Conservation (phyloP, 2,113 vertebrate genomes). For the Rhinolophus sinicus region DNA sequence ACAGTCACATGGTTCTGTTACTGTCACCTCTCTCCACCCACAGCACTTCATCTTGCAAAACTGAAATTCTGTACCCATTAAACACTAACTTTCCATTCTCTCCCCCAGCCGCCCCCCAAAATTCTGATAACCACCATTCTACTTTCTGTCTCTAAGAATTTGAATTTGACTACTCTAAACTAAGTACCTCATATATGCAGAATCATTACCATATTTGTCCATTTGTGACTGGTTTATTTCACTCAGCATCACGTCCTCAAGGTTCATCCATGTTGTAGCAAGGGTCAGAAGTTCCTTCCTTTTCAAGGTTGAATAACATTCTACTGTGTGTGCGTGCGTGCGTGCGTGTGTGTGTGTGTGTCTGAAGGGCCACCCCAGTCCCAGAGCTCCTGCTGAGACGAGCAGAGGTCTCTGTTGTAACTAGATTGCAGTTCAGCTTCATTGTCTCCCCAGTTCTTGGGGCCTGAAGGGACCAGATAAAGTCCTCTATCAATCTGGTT, state of each 20-base stretch:
- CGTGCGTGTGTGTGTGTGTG: too few relatives aligned
- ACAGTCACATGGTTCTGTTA: accelerated
- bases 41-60: background rate
- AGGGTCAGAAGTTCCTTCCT: background rate
- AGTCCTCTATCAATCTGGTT: background rate
- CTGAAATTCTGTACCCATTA: background rate
- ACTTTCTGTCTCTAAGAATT: background rate
- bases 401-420: background rate
- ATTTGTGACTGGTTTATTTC: background rate
- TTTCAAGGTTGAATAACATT: background rate
- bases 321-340: background rate
- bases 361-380: background rate
- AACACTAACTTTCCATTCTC: background rate
- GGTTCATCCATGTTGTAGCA: background rate
- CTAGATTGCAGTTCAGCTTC: background rate
- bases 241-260: background rate
- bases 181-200: background rate
- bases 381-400: background rate
- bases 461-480: background rate
- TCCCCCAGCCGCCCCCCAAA: too few relatives aligned
- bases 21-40: background rate
- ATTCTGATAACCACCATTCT: background rate
- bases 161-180: background rate
- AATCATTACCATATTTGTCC: background rate
- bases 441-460: background rate